Base-by-base conservation (phyloP, 2,888 invertebrate species). In the Rhyacophila evoluta region DNA sequence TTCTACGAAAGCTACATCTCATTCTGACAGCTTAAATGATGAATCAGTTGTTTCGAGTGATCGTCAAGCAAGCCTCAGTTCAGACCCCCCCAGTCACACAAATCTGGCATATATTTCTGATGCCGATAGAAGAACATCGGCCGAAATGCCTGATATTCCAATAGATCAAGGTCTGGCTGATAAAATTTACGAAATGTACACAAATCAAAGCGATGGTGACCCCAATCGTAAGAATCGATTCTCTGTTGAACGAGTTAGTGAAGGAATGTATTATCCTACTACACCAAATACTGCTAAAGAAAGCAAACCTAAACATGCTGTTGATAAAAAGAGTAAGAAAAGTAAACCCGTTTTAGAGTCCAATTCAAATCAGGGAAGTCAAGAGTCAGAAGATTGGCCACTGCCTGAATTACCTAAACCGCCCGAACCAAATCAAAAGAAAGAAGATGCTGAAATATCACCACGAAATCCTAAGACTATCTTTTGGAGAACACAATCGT, bases 21-120 rank as follows among this genome's bases (percentile, higher is more conserved):
- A 95, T 81, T 95, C 95, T 1, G 94, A 95, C 78, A 95, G 95
- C 85, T 91, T 95, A 82, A 95, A 95, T 83, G 96, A 96, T 85
- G 95, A 95, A 85, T 95, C 95, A 0, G 88, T 95, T 36, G 93
- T 94, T 81, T 95, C 95, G 0, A 95, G 95, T 84, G 95, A 96
- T 86, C 95, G 94, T 84, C 95, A 95, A 86, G 95, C 94, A 11
- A 95, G 95, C 85, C 88, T 95, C 28, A 95, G 95, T 83, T 96
- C 96, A 0, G 96, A 95, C 86, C 95, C 95, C 0, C 94, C 95
- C 0, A 94, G 94, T 84, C 92, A 94, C 83, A 93, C 93, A 8
- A 92, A 92, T 84, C 89, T 92, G 41, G 92, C 92, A n/a, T 94
- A 94, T 84, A 94, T 95, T 84, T 95, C 95, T 0, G 95, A 95